Conservation (phyloP, 2,888 invertebrate genomes). For the Allolobophora icterica region DNA sequence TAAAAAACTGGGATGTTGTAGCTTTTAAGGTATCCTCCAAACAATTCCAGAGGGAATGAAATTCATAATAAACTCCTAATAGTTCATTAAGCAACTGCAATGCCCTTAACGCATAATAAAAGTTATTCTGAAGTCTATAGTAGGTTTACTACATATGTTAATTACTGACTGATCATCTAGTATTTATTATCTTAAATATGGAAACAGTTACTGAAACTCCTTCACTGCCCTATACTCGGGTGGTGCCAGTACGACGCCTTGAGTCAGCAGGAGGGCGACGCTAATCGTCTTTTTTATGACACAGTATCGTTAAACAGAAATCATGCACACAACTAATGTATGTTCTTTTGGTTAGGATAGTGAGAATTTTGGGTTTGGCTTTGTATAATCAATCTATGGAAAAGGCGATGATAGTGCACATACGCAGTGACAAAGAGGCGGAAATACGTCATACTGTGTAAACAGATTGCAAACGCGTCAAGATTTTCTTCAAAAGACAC, state of each 20-base stretch:
- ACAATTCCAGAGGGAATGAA: background rate
- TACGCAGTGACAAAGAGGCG: background rate
- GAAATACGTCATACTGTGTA: conserved; percentile 6
- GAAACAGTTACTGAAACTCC: too few species aligned
- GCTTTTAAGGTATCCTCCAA: background rate
- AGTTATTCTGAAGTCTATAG: background rate
- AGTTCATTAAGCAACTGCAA: background rate
- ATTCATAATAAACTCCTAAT: background rate
- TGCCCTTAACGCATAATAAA: background rate
- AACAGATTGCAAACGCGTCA: background rate
- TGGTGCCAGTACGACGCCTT: too few species aligned
- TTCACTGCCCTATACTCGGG: too few species aligned
- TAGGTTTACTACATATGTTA: background rate
- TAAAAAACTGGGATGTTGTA: background rate
- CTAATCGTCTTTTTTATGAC: too few species aligned
- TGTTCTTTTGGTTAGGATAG: background rate
- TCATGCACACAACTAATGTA: too few species aligned
- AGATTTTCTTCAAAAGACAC: conserved; percentile 14
- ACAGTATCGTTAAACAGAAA: too few species aligned
- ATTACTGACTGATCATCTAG: background rate
- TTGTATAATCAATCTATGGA: background rate
- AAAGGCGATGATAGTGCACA: background rate
- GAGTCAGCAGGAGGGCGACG: too few species aligned
- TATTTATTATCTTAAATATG: too few species aligned
- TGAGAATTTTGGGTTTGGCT: background rate